Conservation (phyloP, 2,797 vertebrate species). For the Chloroceryle amazona region DNA sequence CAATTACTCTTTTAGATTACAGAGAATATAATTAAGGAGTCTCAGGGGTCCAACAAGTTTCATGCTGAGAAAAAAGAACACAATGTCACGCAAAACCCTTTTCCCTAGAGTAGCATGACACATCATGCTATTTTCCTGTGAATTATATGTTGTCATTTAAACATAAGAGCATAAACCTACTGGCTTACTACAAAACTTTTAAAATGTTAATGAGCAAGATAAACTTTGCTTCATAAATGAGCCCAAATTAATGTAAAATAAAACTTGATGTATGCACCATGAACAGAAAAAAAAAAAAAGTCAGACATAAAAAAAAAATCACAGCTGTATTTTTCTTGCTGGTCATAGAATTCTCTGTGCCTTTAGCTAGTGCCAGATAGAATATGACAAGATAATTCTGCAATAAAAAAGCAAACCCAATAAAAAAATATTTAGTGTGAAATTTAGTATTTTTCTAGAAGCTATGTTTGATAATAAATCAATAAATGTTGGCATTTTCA, state of each 20-base stretch:
- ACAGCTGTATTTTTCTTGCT: slow-evolving; percentile 34
- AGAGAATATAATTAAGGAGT: slow-evolving; percentile 49
- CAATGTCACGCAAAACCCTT: not conserved
- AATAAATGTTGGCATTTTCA: slow-evolving; percentile 40
- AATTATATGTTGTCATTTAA: slow-evolving; percentile 74
- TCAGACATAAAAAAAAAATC: not conserved
- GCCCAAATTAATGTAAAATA: slow-evolving; percentile 75
- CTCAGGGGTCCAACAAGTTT: slow-evolving; percentile 5
- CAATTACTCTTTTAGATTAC: not conserved
- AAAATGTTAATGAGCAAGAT: slow-evolving; percentile 64
- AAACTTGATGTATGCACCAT: slow-evolving; percentile 2
- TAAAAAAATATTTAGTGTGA: slow-evolving; percentile 44
- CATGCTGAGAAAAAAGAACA: slow-evolving; percentile 17
- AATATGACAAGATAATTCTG: slow-evolving; percentile 52
- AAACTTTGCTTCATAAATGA: slow-evolving; percentile 69
- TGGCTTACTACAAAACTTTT: slow-evolving; percentile 24
- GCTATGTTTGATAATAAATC: slow-evolving; percentile 37
- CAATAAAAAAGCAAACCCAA: not conserved
- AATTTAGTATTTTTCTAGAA: slow-evolving; percentile 32
- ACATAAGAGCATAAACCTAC: slow-evolving; percentile 57
- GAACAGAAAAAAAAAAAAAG: not conserved
- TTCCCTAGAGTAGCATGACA: slow-evolving; percentile 23
- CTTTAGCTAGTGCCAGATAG: slow-evolving; percentile 61
- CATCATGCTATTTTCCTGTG: slow-evolving; percentile 45
- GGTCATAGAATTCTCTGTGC: slow-evolving; percentile 15